Evolutionary conservation across 2,113 vertebrate genomes (phyloP), one percentile per base, ranked within the genome.

Genomic region (Dendropsophus ebraccatus): DNA sequence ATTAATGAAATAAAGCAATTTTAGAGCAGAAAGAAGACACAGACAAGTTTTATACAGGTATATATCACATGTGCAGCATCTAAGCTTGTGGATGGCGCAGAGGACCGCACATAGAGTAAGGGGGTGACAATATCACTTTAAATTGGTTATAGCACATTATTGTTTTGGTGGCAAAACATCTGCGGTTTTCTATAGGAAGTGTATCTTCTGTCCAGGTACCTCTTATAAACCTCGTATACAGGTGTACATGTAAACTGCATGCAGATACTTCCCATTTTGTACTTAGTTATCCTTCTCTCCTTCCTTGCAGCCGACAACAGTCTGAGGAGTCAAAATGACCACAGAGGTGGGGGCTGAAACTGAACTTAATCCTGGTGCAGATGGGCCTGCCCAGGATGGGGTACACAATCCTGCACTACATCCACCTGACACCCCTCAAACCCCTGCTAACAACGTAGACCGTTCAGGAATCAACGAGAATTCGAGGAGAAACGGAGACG

Each of bases 361-460:
- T 23, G 85, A 87, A 56, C 69, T 87, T 19, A 41, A 56, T 62
- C 77, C 77, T 35, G 78, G 67, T 2, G 25, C 50, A 25, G 85
- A 81, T 28, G 52, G 85, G 17, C 85, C 35, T 28, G 78, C 77
- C 10, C 85, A 87, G 11, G 85, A 87, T 62, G 78, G 85, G n/a
- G 85, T 87, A n/a, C 30, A 56, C 23, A 87, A 80, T 60, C 67
- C 85, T 35, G 37, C 67, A 10, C 41, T 87, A 41, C 52, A 19
- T 2, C 47, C 85, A 41, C 67, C 54, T 50, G 78, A 87, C 70
- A 79, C 75, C 49, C 49, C 76, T 1, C 49, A 86, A 28, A 58
- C 52, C 23, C 85, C 85, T 35, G 85, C 85, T n/a, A 87, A 87
- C 52, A 81, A 49, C 23, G 78, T 87, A 5, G 85, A 87, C 37